These are phyloP conservation scores for Bemisia tabaci DNA, from an alignment of 1,140 invertebrate species.

Conservation along the genomic window DNA sequence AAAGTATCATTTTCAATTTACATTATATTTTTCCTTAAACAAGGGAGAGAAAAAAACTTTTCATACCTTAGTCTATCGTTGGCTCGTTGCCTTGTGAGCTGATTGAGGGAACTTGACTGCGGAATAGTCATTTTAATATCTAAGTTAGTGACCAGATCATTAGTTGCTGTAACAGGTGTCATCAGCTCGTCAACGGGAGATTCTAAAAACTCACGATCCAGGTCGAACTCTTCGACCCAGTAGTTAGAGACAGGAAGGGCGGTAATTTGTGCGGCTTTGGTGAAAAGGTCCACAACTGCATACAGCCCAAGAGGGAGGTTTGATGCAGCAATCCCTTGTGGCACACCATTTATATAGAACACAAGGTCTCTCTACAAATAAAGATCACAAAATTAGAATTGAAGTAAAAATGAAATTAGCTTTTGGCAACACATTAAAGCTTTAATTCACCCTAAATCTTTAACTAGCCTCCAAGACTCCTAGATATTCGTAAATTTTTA, in stretches of 20 bases:
- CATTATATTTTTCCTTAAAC: too few relatives aligned
- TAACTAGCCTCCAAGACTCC: too few relatives aligned
- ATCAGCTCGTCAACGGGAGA: not conserved
- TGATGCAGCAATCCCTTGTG: slow-evolving; percentile 69
- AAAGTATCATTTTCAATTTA: too few relatives aligned
- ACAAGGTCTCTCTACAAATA: slow-evolving; percentile 55
- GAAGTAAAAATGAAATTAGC: slow-evolving; percentile 1
- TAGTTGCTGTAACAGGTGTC: slow-evolving; percentile 28
- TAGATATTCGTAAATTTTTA: too few relatives aligned
- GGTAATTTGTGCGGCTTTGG: slow-evolving; percentile 83
- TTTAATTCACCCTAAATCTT: too few relatives aligned
- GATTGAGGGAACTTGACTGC: not conserved
- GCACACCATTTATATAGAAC: slow-evolving; percentile 78
- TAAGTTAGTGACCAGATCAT: slow-evolving; percentile 32
- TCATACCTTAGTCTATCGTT: not conserved
- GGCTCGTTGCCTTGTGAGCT: not conserved
- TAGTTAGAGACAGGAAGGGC: slow-evolving; percentile 40
- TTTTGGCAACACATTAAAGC: too few relatives aligned
- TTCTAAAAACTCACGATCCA: not conserved
- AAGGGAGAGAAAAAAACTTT: too few relatives aligned
- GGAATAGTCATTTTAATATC: not conserved
- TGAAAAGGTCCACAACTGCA: slow-evolving; percentile 82
- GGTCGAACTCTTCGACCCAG: slow-evolving; percentile 17
- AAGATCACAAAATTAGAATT: slow-evolving; percentile 1
- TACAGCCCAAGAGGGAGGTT: slow-evolving; percentile 61